Conservation (phyloP, 2,113 vertebrate species). For the Cephalophus harveyi region DNA sequence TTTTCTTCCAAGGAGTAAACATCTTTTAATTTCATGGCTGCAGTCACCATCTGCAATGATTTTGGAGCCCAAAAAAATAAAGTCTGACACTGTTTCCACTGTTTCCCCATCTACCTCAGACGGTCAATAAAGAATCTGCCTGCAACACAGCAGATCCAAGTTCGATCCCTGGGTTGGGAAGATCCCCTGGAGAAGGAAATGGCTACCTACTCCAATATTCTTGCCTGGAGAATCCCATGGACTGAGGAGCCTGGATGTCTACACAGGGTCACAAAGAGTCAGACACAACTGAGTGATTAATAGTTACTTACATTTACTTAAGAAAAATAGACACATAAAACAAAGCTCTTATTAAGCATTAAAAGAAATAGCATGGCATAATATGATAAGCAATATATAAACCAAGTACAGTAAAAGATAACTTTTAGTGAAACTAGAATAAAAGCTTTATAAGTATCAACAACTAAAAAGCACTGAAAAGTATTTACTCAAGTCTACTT, state of each 20-base stretch:
- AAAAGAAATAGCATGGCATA: slow-evolving; percentile 20
- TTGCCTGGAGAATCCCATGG: neutral
- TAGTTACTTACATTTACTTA: neutral
- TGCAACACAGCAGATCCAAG: neutral
- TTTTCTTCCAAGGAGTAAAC: too few species aligned
- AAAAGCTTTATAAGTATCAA: slow-evolving; percentile 16
- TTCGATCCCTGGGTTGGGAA: neutral
- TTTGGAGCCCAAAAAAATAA: too few species aligned
- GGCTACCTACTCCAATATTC: neutral
- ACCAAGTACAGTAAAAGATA: slow-evolving; percentile 4
- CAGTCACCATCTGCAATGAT: too few species aligned
- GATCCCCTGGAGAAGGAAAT: neutral
- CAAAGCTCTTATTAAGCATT: neutral
- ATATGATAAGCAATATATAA: slow-evolving; percentile 8
- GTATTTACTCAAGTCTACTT: slow-evolving; percentile 73
- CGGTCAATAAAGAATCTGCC: neutral
- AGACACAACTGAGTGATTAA: neutral
- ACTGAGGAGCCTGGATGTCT: neutral
- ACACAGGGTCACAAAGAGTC: neutral
- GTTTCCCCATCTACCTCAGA: neutral
- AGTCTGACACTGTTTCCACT: too few species aligned
- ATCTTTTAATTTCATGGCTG: too few species aligned
- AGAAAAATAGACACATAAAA: neutral
- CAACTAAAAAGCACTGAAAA: slow-evolving; percentile 29
- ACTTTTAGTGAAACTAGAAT: neutral